These are phyloP conservation scores for Chelonus formosanus DNA, from an alignment of 2,888 invertebrate genomes.

Conservation along the genomic window DNA sequence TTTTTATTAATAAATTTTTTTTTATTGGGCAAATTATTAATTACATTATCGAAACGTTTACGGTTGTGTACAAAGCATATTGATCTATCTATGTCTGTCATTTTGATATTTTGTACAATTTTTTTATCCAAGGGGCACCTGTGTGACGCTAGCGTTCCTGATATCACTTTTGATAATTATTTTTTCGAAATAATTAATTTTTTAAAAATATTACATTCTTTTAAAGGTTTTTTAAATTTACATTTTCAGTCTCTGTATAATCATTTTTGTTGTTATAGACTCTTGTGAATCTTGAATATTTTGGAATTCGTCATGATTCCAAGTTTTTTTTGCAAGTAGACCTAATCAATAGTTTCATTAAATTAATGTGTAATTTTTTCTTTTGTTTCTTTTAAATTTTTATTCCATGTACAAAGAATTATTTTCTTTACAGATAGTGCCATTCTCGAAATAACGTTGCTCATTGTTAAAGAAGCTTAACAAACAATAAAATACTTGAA, in stretches of 20 bases:
- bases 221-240: no score
- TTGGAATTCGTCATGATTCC: no score
- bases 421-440: neutral
- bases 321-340: no score
- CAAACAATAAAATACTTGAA: constrained; percentile 1
- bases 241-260: no score
- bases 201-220: no score
- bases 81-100: constrained; percentile 55
- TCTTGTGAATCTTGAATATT: no score
- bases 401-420: constrained; percentile 11
- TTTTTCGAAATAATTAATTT: neutral
- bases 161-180: constrained; percentile 1
- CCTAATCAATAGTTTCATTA: no score
- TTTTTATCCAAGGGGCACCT: constrained; percentile 7
- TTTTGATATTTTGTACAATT: constrained; percentile 39
- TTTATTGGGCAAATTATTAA: constrained; percentile 11
- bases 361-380: neutral
- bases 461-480: neutral
- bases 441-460: constrained; percentile 20
- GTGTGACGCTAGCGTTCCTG: no score
- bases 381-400: constrained; percentile 11
- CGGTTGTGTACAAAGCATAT: constrained; percentile 47
- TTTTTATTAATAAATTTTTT: neutral
- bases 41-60: constrained; percentile 37
- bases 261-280: no score